Base-by-base conservation (phyloP, 2,888 invertebrate species). In the Ornithoptera priamus region DNA sequence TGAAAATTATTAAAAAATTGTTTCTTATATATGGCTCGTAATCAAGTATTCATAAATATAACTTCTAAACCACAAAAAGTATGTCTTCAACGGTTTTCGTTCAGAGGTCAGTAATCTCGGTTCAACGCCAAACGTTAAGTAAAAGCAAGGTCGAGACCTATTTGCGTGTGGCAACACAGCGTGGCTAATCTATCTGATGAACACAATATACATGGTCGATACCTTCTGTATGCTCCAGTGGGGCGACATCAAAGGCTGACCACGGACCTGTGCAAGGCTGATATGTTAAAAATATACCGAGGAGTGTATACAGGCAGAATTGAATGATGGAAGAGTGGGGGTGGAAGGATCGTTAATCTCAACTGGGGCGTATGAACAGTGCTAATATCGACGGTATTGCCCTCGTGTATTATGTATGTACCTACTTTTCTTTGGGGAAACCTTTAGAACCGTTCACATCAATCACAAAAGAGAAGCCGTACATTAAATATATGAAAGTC, bases 321-420 rank as follows among this genome's bases (percentile, higher is more conserved):
- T 81, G 69, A 77, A 78, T 82, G 81, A 85, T 81, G 82, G 80
- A 84, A 85, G 75, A 72, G 65, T 67, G 69, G 73, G 71, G 76
- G 75, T 73, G 74, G 72, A 75, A 39, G 71, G 70, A 76, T 78
- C 79, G 77, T 80, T 81, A 81, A 81, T 79, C 77, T 80, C 75
- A 81, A 82, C 77, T 81, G 78, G 79, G 76, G 78, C 81, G 78
- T 73, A 76, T 75, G 79, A 80, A 74, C 70, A 75, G 72, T 73
- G n/a, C 59, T 56, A 46, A 71, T 59, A 56, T 68, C 69, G 70
- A 72, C 68, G 74, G 65, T 68, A 62, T 70, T 67, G 62, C 62
- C 61, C 42, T 42, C 42, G n/a, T 62, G 24, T 62, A 46, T 58
- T 42, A 67, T 22, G 20, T 56, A 62, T 53, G 12, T 30, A 64